Base-by-base conservation (phyloP, 2,113 vertebrate species). In the Tachycineta bicolor region DNA sequence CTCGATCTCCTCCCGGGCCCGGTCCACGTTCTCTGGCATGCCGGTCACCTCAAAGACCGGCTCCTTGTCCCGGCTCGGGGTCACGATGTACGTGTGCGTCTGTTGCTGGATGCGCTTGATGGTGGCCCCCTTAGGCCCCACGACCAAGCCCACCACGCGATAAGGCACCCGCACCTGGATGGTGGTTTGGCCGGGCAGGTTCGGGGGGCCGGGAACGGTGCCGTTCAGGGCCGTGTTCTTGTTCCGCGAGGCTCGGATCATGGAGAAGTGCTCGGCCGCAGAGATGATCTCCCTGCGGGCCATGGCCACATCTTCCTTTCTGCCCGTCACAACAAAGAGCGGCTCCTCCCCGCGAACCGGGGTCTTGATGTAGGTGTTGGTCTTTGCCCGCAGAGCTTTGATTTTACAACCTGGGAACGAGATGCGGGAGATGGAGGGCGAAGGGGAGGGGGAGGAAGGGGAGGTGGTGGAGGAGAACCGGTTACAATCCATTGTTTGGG, bases 291-390 rank as follows among this genome's bases (percentile, higher is more conserved):
- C 99, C 97, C 99, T 98, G 89, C 99, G 98, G 68, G 99, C 99
- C 99, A 99, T 99, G 86, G 99, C 99, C 89, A 99, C 99, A 68
- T 99, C 99, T 97, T 99, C 99, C 96, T 99, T 98, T 97, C 99
- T 98, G 96, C 99, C 99, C 25, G 99, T 99, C 97, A 99, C 99
- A 97, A 99, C 99, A 93, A 99, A 99, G 89, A 99, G 99, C n/a
- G 99, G 99, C 98, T 99, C 99, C 98, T 99, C 99, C 91, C 99
- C 99, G 49, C 99, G 99, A 68, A 99, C 99, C 4, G 99, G 99
- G 86, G 99, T 99, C 98, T 99, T 99, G 97, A 99, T 99, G 95
- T 99, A 99, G 95, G 99, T 99, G 98, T 99, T 99, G 98, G 99
- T 99, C 98, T 99, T 99, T 9, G 99, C 99, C 98, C 99, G 98